Base-by-base conservation (phyloP, 2,888 invertebrate species). In the Liopterus haemorrhoidalis region DNA sequence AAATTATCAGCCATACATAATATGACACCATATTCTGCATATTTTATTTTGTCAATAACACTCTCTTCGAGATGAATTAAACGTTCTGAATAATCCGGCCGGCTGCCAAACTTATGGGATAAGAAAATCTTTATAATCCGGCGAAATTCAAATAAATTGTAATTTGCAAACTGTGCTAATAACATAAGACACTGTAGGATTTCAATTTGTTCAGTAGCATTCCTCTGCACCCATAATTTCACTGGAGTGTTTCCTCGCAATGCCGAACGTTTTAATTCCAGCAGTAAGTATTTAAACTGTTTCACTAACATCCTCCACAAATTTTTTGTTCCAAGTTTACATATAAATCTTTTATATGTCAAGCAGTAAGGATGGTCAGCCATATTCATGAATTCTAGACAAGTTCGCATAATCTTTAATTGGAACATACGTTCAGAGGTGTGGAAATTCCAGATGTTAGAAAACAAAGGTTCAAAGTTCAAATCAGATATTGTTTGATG, bases 401-500 rank as follows among this genome's bases (percentile, higher is more conserved):
- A 72, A 51, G 81, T 73, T 57, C 83, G 81, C 27, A 85, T 62
- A 5, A 82, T 75, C 68, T 85, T 86, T 1, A 87, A 69, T 24
- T 84, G 66, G 54, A 81, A 85, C 64, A 85, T 74, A 58, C 86
- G 73, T 57, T 86, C 85, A 1, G 79, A 72, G 28, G 81, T 77
- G 58, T 86, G 85, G 62, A 85, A 87, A 28, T 74, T 75, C 78
- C 84, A 83, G 24, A 85, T 74, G 53, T 81, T 61, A 36, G 61
- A 59, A 16, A 62, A 56, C 31, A 67, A 54, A 57, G 25, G 64
- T 59, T 51, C 62, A 48, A 55, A 65, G 63, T 54, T 65, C 45
- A 42, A 65, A 56, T 59, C 70, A 62, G 35, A 69, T 59, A 27
- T 65, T 57, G 55, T 67, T 61, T 60, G 66, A 63, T 44, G 67